A percentile compares a stretch with the other conserved stretches of the same genome.
These are phyloP conservation scores for Romanomermis culicivorax DNA, from an alignment of 2,888 invertebrate genomes.

Conservation along the genomic window DNA sequence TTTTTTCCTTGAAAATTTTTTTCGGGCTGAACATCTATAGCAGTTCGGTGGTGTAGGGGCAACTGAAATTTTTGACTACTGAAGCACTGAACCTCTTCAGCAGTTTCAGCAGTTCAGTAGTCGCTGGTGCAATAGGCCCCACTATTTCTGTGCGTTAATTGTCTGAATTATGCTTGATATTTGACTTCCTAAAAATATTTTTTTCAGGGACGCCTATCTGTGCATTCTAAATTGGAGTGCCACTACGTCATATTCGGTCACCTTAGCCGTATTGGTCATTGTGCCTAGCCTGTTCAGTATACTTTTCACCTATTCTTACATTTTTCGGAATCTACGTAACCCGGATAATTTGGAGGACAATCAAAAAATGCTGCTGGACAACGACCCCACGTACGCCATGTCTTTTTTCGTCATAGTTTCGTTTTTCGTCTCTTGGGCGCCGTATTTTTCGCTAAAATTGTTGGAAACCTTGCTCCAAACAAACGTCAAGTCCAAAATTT, in stretches of 20 bases:
- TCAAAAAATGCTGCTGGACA: slow-evolving; percentile 68
- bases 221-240: slow-evolving; percentile 92
- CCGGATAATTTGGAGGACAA: slow-evolving; percentile 56
- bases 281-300: slow-evolving; percentile 89
- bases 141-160: too few relatives aligned
- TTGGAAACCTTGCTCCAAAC: slow-evolving; percentile 16
- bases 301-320: slow-evolving; percentile 76
- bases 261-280: slow-evolving; percentile 63
- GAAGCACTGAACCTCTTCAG: too few relatives aligned
- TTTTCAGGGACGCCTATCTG: slow-evolving; percentile 65
- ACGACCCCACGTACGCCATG: slow-evolving; percentile 84
- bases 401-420: slow-evolving; percentile 71
- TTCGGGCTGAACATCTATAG: too few relatives aligned
- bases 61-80: too few relatives aligned
- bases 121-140: too few relatives aligned
- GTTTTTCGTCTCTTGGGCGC: slow-evolving; percentile 83
- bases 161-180: too few relatives aligned
- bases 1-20: too few relatives aligned
- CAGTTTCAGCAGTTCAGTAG: too few relatives aligned
- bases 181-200: too few relatives aligned
- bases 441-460: slow-evolving; percentile 52
- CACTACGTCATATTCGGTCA: slow-evolving; percentile 82
- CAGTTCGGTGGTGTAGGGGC: too few relatives aligned
- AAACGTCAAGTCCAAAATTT: slow-evolving; percentile 40
- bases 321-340: slow-evolving; percentile 58